Evolutionary conservation across 1,140 invertebrate species (phyloP).

Genomic region (Tetragonula clypearis): DNA sequence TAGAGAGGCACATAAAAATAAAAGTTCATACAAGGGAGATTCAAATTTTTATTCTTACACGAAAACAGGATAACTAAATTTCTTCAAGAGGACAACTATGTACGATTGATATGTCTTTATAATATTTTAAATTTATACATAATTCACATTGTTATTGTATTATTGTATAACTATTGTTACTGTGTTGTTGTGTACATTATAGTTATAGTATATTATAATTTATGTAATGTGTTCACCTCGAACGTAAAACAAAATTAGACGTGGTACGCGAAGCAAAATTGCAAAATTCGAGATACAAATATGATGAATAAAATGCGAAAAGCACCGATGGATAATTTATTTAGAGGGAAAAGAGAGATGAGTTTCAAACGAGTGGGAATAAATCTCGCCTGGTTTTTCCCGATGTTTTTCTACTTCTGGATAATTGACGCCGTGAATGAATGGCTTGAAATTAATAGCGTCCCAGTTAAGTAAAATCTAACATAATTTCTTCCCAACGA

Average conservation of each 20-base stretch:
- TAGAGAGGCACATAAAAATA: no score
- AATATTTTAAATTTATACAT: no score
- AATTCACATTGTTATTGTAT: no score
- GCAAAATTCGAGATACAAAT: not conserved
- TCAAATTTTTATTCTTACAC: no score
- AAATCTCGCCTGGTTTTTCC: not conserved
- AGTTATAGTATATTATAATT: no score
- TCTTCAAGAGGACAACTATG: no score
- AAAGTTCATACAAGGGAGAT: no score
- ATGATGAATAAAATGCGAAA: not conserved
- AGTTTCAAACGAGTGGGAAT: constrained; percentile 1
- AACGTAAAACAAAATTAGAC: not conserved
- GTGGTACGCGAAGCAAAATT: not conserved
- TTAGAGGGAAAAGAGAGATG: not conserved
- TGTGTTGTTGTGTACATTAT: no score
- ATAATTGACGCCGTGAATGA: not conserved
- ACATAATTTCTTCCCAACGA: not conserved
- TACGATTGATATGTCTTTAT: no score
- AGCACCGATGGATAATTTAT: not conserved
- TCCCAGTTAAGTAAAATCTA: not conserved
- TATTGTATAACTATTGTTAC: no score
- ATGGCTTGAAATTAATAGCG: not conserved
- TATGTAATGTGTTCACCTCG: not conserved
- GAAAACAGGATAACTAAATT: no score
- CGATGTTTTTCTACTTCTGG: not conserved